phyloP scores from a whole-genome alignment of 1,140 invertebrate species.

The Mactra quadrangularis region DNA sequence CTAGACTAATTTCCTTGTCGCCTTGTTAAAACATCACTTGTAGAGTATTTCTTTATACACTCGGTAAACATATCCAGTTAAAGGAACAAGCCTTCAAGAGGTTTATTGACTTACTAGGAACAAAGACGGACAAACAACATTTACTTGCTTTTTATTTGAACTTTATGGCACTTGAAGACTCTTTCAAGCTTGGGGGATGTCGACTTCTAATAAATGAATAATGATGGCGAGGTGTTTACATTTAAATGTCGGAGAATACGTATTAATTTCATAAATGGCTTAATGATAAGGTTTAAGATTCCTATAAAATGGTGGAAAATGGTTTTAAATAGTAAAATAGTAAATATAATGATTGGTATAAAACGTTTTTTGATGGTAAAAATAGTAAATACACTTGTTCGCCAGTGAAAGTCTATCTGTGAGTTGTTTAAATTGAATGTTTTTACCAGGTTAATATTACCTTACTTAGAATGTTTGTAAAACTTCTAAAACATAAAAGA shows the following conservation, averaged over 20 bases:
- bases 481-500: too few species aligned
- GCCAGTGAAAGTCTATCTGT: too few species aligned
- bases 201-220: slow-evolving; percentile 3
- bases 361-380: too few species aligned
- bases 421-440: too few species aligned
- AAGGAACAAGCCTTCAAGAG: slow-evolving; percentile 34
- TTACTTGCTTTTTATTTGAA: slow-evolving; percentile 35
- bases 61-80: slow-evolving; percentile 27
- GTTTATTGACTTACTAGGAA: slow-evolving; percentile 33
- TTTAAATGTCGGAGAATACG: not conserved
- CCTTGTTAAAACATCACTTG: slow-evolving; percentile 12
- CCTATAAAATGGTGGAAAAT: slow-evolving; percentile 36
- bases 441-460: too few species aligned
- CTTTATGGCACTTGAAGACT: slow-evolving; percentile 34
- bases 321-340: slow-evolving; percentile 10
- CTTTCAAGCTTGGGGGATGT: slow-evolving; percentile 13
- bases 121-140: slow-evolving; percentile 26
- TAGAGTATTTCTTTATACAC: slow-evolving; percentile 18
- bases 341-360: slow-evolving; percentile 11
- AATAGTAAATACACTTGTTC: too few species aligned
- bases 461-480: too few species aligned
- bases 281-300: slow-evolving; percentile 19
- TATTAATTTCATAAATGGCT: slow-evolving; percentile 2
- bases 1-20: slow-evolving; percentile 37
- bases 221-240: not conserved